These are phyloP conservation scores for Leptarthrus brevirostris DNA, from an alignment of 2,888 invertebrate genomes.

Conservation along the genomic window DNA sequence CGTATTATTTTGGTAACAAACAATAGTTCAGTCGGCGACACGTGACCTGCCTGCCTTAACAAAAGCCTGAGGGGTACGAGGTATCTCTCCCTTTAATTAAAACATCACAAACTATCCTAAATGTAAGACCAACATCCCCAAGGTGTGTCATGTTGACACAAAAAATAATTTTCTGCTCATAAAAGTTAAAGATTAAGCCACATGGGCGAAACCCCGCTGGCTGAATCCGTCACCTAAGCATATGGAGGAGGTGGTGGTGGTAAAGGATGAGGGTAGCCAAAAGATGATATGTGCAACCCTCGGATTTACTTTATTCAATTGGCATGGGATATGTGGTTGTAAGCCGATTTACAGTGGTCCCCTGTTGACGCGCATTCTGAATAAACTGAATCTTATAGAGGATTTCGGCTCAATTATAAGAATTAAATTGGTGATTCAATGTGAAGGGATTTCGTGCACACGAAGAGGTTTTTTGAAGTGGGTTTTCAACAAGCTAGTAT, in stretches of 20 bases:
- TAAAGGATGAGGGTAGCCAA: slow-evolving; percentile 14
- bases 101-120: slow-evolving; percentile 36
- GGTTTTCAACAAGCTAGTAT: no score
- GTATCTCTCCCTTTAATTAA: slow-evolving; percentile 24
- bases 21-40: not conserved
- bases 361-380: not conserved
- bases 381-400: slow-evolving; percentile 24
- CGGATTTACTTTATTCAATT: slow-evolving; percentile 9
- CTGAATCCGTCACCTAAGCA: slow-evolving; percentile 41
- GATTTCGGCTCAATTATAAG: slow-evolving; percentile 21
- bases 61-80: not conserved
- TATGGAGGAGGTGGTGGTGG: slow-evolving; percentile 23
- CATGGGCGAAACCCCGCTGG: slow-evolving; percentile 29
- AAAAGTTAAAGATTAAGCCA: slow-evolving; percentile 37
- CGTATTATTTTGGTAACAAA: no score
- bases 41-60: slow-evolving; percentile 23
- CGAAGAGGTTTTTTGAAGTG: no score
- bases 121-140: slow-evolving; percentile 10
- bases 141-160: slow-evolving; percentile 43
- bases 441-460: not conserved
- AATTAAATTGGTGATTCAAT: slow-evolving; percentile 19
- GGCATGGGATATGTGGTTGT: slow-evolving; percentile 32
- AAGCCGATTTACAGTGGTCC: slow-evolving; percentile 34
- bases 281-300: slow-evolving; percentile 24
- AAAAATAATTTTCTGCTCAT: slow-evolving; percentile 41